Evolutionary conservation across 2,888 invertebrate species (phyloP).

Genomic region (Brenthis hecate): DNA sequence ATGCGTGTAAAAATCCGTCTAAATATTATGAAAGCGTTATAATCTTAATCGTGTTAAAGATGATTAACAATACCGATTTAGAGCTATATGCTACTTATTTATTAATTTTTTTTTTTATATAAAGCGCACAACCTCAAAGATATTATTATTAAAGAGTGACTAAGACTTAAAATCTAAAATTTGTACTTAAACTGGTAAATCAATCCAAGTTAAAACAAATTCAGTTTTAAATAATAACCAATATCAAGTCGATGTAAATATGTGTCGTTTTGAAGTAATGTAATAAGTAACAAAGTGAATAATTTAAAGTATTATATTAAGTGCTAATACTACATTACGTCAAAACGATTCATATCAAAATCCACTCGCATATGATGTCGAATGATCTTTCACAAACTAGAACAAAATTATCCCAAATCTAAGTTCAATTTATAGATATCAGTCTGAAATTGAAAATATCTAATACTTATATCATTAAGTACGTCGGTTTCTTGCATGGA

Average conservation of each 20-base stretch:
- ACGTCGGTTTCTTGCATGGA: conserved; percentile 40
- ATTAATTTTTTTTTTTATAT: conserved; percentile 5
- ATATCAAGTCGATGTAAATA: not conserved
- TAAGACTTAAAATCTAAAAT: conserved; percentile 20
- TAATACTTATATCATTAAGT: conserved; percentile 6
- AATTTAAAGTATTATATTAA: not conserved
- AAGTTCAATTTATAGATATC: conserved; percentile 22
- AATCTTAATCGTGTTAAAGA: conserved; percentile 13
- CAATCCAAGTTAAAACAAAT: not conserved
- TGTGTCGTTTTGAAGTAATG: conserved; percentile 10
- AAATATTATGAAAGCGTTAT: conserved; percentile 5
- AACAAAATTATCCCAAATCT: not conserved
- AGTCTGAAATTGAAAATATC: conserved; percentile 6
- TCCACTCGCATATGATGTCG: not conserved
- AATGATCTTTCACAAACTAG: not conserved
- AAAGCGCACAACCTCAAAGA: conserved; percentile 5
- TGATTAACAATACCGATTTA: conserved; percentile 19
- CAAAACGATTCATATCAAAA: not conserved
- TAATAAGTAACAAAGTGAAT: not conserved
- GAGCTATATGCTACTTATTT: not conserved
- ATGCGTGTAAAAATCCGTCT: conserved; percentile 14
- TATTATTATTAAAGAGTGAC: conserved; percentile 8
- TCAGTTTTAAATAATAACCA: not conserved
- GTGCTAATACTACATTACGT: not conserved
- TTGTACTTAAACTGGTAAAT: conserved; percentile 7